Base-by-base conservation (phyloP, 2,797 vertebrate genomes). In the Argya squamiceps region DNA sequence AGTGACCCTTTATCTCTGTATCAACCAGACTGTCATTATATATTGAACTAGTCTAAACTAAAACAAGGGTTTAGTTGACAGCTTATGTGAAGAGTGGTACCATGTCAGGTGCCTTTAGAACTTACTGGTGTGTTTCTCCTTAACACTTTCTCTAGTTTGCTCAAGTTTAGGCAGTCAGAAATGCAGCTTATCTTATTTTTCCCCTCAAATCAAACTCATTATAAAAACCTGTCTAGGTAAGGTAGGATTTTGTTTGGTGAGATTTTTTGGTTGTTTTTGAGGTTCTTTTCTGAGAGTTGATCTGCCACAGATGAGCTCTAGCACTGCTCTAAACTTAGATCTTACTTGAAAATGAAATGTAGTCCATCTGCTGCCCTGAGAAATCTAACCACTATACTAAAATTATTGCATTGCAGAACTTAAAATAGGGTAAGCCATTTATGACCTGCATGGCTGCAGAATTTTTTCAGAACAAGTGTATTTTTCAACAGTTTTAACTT, bases 281-380 rank as follows among this genome's bases (percentile, higher is more conserved):
- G 16, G 2, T 24, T 68, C 1, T 62, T 78, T 52, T 15, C 15
- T 37, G 37, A 44, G 64, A 53, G 30, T 24, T 74, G 14, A 53
- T 82, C 62, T 93, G 46, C 19, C 19, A 20, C 43, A 39, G n/a
- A 34, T 56, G 68, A 88, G 55, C 36, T 91, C 78, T 78, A 85
- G 78, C 58, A 47, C 46, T 83, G 69, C 43, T 89, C 76, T 83
- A 85, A 94, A 88, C 69, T 80, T 95, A 83, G 78, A 85, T 92
- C 39, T 58, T 76, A 32, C 21, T 88, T 91, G 79, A 69, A 84
- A 73, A 26, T 55, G 79, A 95, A 89, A 83, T 79, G 55, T 55
- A 23, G 78, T 88, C 69, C 65, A 49, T 89, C 84, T 95, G 91
- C 87, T 88, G 84, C 79, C 76, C 79, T 93, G 76, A 89, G 76